Base-by-base conservation (phyloP, 2,113 vertebrate genomes). In the Grammomys surdaster region DNA sequence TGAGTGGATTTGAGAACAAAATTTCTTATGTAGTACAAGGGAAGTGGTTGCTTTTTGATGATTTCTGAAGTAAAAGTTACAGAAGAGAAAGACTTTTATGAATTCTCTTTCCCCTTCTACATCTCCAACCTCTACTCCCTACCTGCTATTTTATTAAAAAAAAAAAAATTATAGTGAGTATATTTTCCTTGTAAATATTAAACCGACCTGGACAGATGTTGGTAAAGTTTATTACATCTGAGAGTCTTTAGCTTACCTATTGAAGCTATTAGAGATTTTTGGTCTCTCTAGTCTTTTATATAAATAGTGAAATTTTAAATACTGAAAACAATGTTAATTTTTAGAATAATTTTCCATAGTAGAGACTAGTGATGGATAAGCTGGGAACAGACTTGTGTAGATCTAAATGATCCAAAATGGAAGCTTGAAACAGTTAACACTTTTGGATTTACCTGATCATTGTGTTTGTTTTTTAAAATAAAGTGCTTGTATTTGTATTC, bases 31-130 rank as follows among this genome's bases (percentile, higher is more conserved):
- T 98, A n/a, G 97, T 99, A 46, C 98, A 98, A 91, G 99, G 99
- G 0, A 99, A 99, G 94, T 99, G 99, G 99, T 93, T 99, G 98
- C 99, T 99, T 93, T 99, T 99, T 31, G 99, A 99, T 48, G 99
- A 99, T 96, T 96, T 99, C 99, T 0, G 70, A 72, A 72, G 36
- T 36, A 72, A 72, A 72, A 20, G 36, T 72, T 72, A 72, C 70
- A 72, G 70, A n/a, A 8, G 36, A 72, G 67, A 69, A 69, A 16
- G 36, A 20, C 70, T 20, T n/a, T 70, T 70, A 96, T 70, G 16
- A 36, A n/a, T n/a, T n/a, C 33, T 70, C 69, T 70, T n/a, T 72
- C 36, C 33, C 33, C 17, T n/a, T 20, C 99, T n/a, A 72, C 70
- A 8, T 72, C 36, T 19, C 69, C 70, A 20, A 9, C 17, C 20